phyloP scores from a whole-genome alignment of 2,888 invertebrate genomes.

The Drosophila hamatofila region DNA sequence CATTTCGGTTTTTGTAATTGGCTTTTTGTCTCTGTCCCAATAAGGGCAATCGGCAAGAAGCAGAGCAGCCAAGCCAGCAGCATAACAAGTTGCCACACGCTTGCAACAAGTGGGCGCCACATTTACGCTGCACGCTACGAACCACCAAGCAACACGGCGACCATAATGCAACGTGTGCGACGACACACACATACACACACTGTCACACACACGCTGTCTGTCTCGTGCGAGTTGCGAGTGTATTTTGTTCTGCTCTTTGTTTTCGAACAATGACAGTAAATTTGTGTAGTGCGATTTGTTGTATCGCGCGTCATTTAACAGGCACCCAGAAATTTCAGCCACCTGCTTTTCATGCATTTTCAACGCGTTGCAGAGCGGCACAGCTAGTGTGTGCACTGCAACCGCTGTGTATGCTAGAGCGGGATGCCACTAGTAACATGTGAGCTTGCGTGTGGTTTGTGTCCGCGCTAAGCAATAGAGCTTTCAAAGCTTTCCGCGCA shows the following conservation, averaged over 20 bases:
- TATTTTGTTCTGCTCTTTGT: slow-evolving; percentile 51
- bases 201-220: slow-evolving; percentile 17
- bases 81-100: slow-evolving; percentile 19
- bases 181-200: slow-evolving; percentile 24
- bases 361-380: slow-evolving; percentile 30
- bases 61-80: slow-evolving; percentile 14
- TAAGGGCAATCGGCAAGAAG: slow-evolving; percentile 38
- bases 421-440: slow-evolving; percentile 4
- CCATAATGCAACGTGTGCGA: slow-evolving; percentile 49
- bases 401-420: slow-evolving; percentile 8
- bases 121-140: slow-evolving; percentile 47
- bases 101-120: slow-evolving; percentile 64
- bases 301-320: slow-evolving; percentile 85
- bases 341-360: slow-evolving; percentile 46
- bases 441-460: slow-evolving; percentile 1
- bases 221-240: slow-evolving; percentile 16
- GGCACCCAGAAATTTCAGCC: slow-evolving; percentile 77
- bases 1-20: slow-evolving; percentile 69
- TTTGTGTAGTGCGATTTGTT: slow-evolving; percentile 79
- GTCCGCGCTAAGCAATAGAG: neutral
- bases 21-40: slow-evolving; percentile 61
- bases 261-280: slow-evolving; percentile 51
- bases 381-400: neutral
- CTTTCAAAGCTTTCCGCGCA: slow-evolving; percentile 7
- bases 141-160: slow-evolving; percentile 58